Evolutionary conservation across 2,888 invertebrate genomes (phyloP), one percentile per base, ranked within the genome.

Genomic region (Drosophila kambysellisi): DNA sequence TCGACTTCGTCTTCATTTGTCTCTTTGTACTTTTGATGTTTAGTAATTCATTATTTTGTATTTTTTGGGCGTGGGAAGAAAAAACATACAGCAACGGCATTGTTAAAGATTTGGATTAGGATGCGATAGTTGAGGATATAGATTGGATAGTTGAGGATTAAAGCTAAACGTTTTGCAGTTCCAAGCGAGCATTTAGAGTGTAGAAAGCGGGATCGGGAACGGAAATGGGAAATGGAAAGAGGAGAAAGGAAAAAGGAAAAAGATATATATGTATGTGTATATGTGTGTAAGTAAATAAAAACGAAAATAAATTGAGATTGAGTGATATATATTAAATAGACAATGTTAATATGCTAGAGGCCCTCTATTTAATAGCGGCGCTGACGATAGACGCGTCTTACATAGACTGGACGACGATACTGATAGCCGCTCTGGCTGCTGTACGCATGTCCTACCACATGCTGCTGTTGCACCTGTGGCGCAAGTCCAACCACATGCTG

Each of bases 341-440:
- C 65, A 86, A 71, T 63, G 56, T 63, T 85, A 76, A 68, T 57
- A 15, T 74, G 66, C 66, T 90, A 88, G 58, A 25, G 59, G 74
- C 73, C 66, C 80, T 46, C 62, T 76, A 71, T 82, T 76, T 89
- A 92, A 64, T 82, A 86, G 78, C 91, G 91, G 76, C 89, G 90
- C 71, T 88, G 83, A 69, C 91, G 91, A 60, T 89, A 81, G 67
- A 83, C 71, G 76, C 92, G 93, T 79, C 92, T 90, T 70, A 91
- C 82, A 71, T 86, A 90, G 61, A 91, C 89, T 65, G 93, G 92
- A 37, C 92, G 92, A 75, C 91, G 91, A 79, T 92, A 92, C 51
- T 90, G 88, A 62, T 92, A 92, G 61, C 92, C 92, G 37, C 72
- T 76, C 71, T 84, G 87, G 60, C 74, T 78, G 83, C 62, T 90